Evolutionary conservation across 2,888 invertebrate genomes (phyloP).

Genomic region (Colletes collaris): DNA sequence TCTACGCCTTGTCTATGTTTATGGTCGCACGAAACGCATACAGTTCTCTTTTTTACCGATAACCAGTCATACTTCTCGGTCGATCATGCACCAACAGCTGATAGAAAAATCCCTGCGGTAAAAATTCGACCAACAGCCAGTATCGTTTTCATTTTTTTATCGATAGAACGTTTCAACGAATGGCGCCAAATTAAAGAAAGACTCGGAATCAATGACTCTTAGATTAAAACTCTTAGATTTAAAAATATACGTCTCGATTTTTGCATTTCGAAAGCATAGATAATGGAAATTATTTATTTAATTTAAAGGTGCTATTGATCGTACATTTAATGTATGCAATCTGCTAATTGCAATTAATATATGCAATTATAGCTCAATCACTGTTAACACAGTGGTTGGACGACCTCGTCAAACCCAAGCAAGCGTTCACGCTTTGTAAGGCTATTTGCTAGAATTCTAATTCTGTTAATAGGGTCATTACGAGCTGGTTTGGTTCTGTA

Average conservation of each 20-base stretch:
- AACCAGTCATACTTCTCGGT: constrained; percentile 19
- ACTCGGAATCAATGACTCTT: background rate
- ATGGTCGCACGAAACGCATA: background rate
- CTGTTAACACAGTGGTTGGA: too few species aligned
- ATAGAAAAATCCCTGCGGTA: background rate
- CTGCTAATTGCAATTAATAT: too few species aligned
- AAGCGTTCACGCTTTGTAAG: too few species aligned
- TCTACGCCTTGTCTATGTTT: too few species aligned
- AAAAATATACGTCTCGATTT: background rate
- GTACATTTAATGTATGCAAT: too few species aligned
- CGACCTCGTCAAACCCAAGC: too few species aligned
- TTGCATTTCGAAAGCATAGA: background rate
- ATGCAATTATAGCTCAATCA: too few species aligned
- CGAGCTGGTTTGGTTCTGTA: too few species aligned
- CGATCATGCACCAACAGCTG: constrained; percentile 14
- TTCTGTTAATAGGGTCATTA: too few species aligned
- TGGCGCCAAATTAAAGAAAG: background rate
- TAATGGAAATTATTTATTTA: background rate
- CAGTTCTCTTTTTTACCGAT: constrained; percentile 43
- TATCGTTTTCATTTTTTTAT: background rate
- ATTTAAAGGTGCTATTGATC: too few species aligned
- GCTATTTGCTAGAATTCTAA: too few species aligned
- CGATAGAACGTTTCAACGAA: constrained; percentile 5
- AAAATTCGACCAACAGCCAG: background rate
- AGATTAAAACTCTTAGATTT: background rate